Percentiles rank a stretch among this genome's conserved stretches.
Evolutionary conservation across 2,888 invertebrate species (phyloP).

Genomic region (Silvanus unidentatus): DNA sequence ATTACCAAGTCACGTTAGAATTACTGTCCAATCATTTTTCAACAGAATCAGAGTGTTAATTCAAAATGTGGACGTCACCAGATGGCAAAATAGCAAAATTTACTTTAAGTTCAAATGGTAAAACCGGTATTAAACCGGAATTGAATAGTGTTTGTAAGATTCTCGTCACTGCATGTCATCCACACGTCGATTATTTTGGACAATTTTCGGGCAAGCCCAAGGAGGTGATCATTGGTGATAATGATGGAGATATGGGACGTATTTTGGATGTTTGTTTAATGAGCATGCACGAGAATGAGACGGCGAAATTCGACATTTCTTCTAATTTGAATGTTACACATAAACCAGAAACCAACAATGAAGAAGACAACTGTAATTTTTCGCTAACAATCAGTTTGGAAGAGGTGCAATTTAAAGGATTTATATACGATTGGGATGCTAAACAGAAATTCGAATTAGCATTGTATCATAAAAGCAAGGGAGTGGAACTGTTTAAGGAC

Average conservation of each 20-base stretch:
- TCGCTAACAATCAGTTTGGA: slow-evolving; percentile 27
- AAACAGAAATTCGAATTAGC: slow-evolving; percentile 45
- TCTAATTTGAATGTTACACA: too few relatives aligned
- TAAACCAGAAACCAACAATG: too few relatives aligned
- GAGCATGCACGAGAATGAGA: slow-evolving; percentile 48
- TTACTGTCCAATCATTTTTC: slow-evolving; percentile 34
- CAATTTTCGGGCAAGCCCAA: slow-evolving; percentile 6
- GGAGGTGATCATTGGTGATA: slow-evolving; percentile 43
- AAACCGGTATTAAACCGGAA: slow-evolving; percentile 37
- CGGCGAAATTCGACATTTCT: slow-evolving; percentile 43
- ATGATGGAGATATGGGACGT: slow-evolving; percentile 45
- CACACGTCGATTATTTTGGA: slow-evolving; percentile 23
- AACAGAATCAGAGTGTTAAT: slow-evolving; percentile 41
- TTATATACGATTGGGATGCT: slow-evolving; percentile 45
- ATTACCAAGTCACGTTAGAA: slow-evolving; percentile 38
- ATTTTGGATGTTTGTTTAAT: slow-evolving; percentile 47
- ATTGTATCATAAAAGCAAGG: slow-evolving; percentile 46
- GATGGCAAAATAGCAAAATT: slow-evolving; percentile 39
- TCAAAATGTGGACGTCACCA: slow-evolving; percentile 33
- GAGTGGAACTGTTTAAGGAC: slow-evolving; percentile 61
- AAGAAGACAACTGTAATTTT: too few relatives aligned
- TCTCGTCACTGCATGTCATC: slow-evolving; percentile 27
- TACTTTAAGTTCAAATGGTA: slow-evolving; percentile 31
- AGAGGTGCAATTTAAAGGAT: slow-evolving; percentile 41
- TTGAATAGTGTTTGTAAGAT: slow-evolving; percentile 40